A percentile compares a stretch with the other conserved stretches of the same genome.
Evolutionary conservation across 2,113 vertebrate genomes (phyloP).

Genomic region (Dasypus novemcinctus): DNA sequence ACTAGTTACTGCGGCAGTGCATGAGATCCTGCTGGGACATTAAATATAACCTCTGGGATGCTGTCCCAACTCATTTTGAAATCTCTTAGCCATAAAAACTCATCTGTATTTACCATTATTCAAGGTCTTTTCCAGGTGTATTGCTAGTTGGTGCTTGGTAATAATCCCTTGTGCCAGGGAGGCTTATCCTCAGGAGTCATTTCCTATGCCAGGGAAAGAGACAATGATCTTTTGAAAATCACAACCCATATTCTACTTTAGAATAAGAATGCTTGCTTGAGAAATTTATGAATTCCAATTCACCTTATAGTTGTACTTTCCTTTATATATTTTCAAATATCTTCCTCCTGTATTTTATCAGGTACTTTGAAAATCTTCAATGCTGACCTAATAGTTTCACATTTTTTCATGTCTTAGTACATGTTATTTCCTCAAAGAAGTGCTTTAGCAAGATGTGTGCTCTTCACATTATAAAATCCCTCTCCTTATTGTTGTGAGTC

Average conservation of each 20-base stretch:
- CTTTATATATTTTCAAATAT: background rate
- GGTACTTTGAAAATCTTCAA: background rate
- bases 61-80: too few species aligned
- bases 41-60: too few species aligned
- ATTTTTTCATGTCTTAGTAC: slow-evolving; percentile 27
- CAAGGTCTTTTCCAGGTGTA: too few species aligned
- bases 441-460: background rate
- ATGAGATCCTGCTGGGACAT: too few species aligned
- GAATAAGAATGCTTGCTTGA: background rate
- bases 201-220: too few species aligned
- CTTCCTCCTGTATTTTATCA: background rate
- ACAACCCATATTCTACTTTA: background rate
- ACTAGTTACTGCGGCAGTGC: too few species aligned
- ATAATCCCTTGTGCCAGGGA: too few species aligned
- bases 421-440: background rate
- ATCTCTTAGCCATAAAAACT: too few species aligned
- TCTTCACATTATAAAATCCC: background rate
- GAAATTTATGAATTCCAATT: background rate
- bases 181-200: too few species aligned
- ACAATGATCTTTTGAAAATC: background rate
- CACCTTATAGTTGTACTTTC: background rate
- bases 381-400: background rate
- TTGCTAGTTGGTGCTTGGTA: too few species aligned
- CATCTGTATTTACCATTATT: too few species aligned
- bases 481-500: background rate